These are phyloP conservation scores for Pomatostomus ruficeps DNA, from an alignment of 2,113 vertebrate genomes.

Conservation along the genomic window DNA sequence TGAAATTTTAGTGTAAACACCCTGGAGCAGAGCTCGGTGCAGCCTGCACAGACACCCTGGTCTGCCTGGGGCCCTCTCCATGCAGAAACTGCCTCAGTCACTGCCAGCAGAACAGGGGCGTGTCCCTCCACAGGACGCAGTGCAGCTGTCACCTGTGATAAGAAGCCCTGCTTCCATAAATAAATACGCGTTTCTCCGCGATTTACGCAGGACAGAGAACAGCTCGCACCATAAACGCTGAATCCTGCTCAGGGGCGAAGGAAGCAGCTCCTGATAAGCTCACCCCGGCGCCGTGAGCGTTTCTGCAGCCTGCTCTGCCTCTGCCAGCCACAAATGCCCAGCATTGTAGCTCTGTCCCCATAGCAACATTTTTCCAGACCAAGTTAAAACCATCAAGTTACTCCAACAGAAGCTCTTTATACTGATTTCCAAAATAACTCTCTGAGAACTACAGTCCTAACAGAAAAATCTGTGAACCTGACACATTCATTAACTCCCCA, in stretches of 20 bases:
- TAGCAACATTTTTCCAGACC: slow-evolving; percentile 19
- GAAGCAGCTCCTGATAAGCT: not conserved
- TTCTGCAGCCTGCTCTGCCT: not conserved
- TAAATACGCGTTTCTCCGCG: not conserved
- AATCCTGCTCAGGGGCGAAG: not conserved
- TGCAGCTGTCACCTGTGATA: not conserved
- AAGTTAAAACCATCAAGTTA: not conserved
- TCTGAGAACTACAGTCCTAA: not conserved
- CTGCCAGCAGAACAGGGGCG: rapidly evolving
- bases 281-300: not conserved
- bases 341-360: not conserved
- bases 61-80: not conserved
- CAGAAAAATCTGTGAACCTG: not conserved
- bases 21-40: not conserved
- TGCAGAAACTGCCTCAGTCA: rapidly evolving
- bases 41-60: not conserved
- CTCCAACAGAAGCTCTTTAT: slow-evolving; percentile 48
- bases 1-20: not conserved
- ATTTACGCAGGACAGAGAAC: not conserved
- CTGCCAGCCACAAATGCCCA: not conserved
- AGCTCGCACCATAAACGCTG: not conserved
- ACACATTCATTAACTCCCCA: not conserved
- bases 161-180: not conserved
- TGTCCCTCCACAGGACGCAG: not conserved
- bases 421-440: slow-evolving; percentile 2